phyloP scores from a whole-genome alignment of 2,888 invertebrate species.

The Diaphora mendica region DNA sequence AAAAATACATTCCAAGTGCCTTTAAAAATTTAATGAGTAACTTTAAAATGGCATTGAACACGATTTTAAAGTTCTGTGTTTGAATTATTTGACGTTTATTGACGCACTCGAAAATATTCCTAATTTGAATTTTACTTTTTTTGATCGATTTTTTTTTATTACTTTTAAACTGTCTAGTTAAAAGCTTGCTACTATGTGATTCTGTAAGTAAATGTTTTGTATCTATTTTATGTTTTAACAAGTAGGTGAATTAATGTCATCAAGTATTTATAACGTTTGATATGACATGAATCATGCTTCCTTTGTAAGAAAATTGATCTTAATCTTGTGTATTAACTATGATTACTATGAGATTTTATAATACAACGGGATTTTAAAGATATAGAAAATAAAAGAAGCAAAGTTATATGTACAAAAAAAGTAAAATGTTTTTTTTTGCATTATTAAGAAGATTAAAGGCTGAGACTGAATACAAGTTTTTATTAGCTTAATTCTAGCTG shows the following conservation, averaged over 20 bases:
- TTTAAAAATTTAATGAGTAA: neutral
- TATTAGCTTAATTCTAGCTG: too few relatives aligned
- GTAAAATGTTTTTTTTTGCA: too few relatives aligned
- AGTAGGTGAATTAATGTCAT: neutral
- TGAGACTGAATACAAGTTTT: too few relatives aligned
- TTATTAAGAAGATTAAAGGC: too few relatives aligned
- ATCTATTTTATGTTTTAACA: neutral
- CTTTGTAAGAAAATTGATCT: neutral
- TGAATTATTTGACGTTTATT: neutral
- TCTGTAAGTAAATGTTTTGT: neutral
- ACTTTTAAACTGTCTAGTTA: neutral
- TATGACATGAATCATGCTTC: neutral
- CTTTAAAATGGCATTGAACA: neutral
- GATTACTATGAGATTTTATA: too few relatives aligned
- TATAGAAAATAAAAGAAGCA: too few relatives aligned
- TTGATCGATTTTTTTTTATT: neutral
- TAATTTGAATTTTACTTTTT: neutral
- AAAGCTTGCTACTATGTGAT: neutral
- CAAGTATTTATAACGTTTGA: neutral
- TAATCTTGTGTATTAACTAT: neutral
- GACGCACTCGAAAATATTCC: neutral
- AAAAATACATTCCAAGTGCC: constrained; percentile 2
- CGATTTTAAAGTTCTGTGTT: neutral
- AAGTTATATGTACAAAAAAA: too few relatives aligned
- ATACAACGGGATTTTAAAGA: too few relatives aligned